Conservation (phyloP, 2,888 invertebrate genomes). For the Gnatocerus cornutus region DNA sequence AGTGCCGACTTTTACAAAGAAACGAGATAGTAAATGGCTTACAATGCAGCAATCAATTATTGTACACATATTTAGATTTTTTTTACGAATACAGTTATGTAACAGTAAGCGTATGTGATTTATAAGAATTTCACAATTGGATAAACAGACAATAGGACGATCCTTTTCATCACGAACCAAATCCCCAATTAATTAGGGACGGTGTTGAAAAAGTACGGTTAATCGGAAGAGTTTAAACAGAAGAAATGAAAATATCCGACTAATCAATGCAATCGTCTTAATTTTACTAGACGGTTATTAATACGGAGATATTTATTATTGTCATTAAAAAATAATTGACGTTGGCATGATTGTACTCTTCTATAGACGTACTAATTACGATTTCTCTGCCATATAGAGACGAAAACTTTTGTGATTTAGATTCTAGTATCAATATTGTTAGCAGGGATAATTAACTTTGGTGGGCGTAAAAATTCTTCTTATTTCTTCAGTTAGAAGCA, state of each 20-base stretch:
- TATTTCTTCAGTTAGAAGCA: too few species aligned
- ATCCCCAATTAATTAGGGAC: conserved; percentile 26
- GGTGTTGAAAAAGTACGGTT: conserved; percentile 26
- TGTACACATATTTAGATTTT: conserved; percentile 50
- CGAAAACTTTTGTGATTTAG: background rate
- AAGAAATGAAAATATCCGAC: background rate
- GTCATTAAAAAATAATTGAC: conserved; percentile 11
- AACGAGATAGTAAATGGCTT: conserved; percentile 51
- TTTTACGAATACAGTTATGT: conserved; percentile 46
- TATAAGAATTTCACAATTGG: conserved; percentile 49
- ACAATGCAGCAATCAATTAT: conserved; percentile 53
- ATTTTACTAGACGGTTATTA: background rate
- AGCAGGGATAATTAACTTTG: background rate
- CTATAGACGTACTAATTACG: conserved; percentile 6
- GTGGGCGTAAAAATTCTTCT: too few species aligned
- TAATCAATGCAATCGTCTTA: background rate
- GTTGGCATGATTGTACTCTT: background rate
- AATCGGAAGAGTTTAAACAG: background rate
- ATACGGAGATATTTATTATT: background rate
- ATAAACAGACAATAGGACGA: conserved; percentile 44
- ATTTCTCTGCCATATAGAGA: conserved; percentile 9
- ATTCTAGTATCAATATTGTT: conserved; percentile 1
- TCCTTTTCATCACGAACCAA: conserved; percentile 40
- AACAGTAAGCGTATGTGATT: conserved; percentile 49
- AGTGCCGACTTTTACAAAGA: conserved; percentile 51